Conservation (phyloP, 2,797 vertebrate genomes). For the Tragopan temminckii region DNA sequence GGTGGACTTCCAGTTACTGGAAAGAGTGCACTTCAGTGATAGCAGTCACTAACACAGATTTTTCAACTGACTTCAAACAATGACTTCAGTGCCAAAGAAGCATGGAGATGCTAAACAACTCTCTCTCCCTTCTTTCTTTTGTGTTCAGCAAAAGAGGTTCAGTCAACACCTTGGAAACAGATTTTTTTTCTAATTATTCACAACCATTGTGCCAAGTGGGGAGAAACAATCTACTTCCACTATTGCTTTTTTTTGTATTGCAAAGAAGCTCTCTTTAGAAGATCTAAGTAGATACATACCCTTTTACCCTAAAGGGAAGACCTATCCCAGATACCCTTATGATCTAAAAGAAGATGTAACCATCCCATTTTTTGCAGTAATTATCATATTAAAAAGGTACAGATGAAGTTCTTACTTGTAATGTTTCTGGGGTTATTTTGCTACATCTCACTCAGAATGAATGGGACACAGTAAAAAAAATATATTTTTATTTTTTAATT, state of each 20-base stretch:
- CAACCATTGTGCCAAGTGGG: not conserved
- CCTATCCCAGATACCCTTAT: conserved; percentile 20
- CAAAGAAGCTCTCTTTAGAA: conserved; percentile 32
- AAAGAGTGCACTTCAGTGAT: not conserved
- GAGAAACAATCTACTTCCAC: conserved; percentile 36
- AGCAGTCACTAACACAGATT: not conserved
- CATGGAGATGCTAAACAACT: not conserved
- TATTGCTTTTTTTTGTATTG: not conserved
- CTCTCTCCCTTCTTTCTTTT: not conserved
- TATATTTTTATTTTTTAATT: too few species aligned
- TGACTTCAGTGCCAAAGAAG: not conserved
- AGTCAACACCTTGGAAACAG: not conserved
- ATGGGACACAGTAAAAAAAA: not conserved
- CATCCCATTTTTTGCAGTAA: not conserved
- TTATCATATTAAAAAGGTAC: conserved; percentile 41
- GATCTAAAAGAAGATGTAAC: conserved; percentile 27
- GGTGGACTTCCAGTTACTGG: not conserved
- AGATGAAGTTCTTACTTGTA: not conserved
- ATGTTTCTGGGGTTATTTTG: not conserved
- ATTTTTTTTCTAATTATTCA: not conserved
- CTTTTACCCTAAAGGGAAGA: conserved; percentile 27
- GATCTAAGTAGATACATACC: not conserved
- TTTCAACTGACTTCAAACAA: conserved; percentile 24
- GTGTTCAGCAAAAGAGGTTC: not conserved
- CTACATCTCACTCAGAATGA: not conserved